Percentiles rank a stretch among this genome's conserved stretches.
These are phyloP conservation scores for Philaethria dido DNA, from an alignment of 2,888 invertebrate genomes.

Conservation along the genomic window DNA sequence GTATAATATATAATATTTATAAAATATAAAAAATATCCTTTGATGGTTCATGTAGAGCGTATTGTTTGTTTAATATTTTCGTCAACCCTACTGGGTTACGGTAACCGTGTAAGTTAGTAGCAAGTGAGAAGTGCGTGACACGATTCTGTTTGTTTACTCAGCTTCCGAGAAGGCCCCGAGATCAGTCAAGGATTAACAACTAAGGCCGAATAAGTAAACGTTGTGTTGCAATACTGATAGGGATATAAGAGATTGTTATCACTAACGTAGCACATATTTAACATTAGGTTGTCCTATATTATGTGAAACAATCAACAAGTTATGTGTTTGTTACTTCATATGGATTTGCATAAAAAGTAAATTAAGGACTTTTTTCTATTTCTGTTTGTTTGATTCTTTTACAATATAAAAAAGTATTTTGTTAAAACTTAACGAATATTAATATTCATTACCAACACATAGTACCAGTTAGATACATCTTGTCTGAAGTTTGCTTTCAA, in stretches of 20 bases:
- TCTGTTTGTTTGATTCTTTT: too few relatives aligned
- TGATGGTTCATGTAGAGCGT: background rate
- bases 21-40: background rate
- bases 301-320: background rate
- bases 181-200: conserved; percentile 48
- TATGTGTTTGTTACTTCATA: too few relatives aligned
- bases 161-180: conserved; percentile 63
- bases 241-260: conserved; percentile 6
- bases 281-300: background rate
- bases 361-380: too few relatives aligned
- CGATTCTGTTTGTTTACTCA: conserved; percentile 74
- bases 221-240: conserved; percentile 24
- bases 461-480: background rate
- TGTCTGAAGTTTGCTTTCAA: background rate
- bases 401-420: too few relatives aligned
- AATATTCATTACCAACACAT: too few relatives aligned
- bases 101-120: conserved; percentile 80
- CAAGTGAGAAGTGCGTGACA: conserved; percentile 73
- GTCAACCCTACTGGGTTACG: conserved; percentile 66
- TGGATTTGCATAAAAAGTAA: too few relatives aligned
- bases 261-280: background rate
- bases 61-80: conserved; percentile 9
- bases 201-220: conserved; percentile 35
- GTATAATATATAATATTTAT: too few relatives aligned
- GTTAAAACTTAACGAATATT: too few relatives aligned